phyloP scores from a whole-genome alignment of 1,140 invertebrate genomes.

The Papilio polytes region DNA sequence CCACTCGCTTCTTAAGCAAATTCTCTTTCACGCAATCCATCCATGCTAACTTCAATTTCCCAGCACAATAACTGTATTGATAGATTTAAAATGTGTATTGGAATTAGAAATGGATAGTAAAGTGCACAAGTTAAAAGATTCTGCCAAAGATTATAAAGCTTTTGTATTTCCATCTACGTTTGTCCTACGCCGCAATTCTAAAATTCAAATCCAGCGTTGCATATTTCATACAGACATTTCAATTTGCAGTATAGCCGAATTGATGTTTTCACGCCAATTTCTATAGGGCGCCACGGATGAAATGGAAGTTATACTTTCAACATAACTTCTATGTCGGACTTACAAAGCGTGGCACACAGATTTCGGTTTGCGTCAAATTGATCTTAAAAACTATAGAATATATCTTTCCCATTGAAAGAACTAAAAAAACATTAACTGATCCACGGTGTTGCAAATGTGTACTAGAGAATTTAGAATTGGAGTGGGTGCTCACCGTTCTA shows the following conservation, averaged over 20 bases:
- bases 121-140: background rate
- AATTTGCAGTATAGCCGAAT: slow-evolving; percentile 24
- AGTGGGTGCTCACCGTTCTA: no score
- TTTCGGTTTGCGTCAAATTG: no score
- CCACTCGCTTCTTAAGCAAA: no score
- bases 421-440: no score
- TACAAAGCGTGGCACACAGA: background rate
- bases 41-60: no score
- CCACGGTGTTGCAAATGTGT: no score
- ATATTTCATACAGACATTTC: slow-evolving; percentile 25
- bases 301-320: background rate
- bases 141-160: background rate
- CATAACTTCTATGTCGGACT: background rate
- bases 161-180: background rate
- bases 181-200: slow-evolving; percentile 11
- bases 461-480: no score
- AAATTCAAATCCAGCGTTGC: slow-evolving; percentile 23
- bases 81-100: background rate
- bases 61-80: background rate
- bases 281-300: background rate
- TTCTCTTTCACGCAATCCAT: background rate
- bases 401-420: no score
- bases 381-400: no score
- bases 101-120: background rate
- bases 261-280: slow-evolving; percentile 25